Evolutionary conservation across 1,140 invertebrate species (phyloP).

Genomic region (Rhyzopertha dominica): DNA sequence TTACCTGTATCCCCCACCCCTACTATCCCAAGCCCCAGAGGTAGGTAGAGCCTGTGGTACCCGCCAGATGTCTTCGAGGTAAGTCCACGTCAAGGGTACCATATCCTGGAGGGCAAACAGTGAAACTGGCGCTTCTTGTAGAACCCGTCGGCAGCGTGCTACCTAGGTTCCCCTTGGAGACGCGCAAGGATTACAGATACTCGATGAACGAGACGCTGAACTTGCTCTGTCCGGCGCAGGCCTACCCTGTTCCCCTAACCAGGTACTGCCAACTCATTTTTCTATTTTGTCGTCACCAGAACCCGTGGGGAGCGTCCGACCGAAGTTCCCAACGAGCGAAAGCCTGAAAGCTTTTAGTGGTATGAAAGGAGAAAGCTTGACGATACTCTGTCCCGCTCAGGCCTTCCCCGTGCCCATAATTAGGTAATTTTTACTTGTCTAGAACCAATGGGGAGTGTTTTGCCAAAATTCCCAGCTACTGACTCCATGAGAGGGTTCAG

Average conservation of each 20-base stretch:
- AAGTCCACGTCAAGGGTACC: conserved; percentile 15
- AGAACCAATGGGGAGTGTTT: conserved; percentile 54
- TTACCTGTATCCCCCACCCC: too few relatives aligned
- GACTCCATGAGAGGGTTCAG: conserved; percentile 39
- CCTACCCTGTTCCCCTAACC: conserved; percentile 56
- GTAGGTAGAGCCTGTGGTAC: too few relatives aligned
- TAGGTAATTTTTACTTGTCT: conserved; percentile 20
- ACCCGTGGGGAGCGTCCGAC: conserved; percentile 50
- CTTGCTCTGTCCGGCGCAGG: conserved; percentile 55
- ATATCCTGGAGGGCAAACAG: conserved; percentile 13
- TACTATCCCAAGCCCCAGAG: too few relatives aligned
- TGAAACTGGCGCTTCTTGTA: conserved; percentile 38
- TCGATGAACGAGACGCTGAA: conserved; percentile 38
- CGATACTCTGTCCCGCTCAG: conserved; percentile 53
- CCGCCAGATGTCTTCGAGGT: too few relatives aligned
- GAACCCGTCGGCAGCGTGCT: conserved; percentile 50
- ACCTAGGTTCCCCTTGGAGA: conserved; percentile 56
- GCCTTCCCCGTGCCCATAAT: conserved; percentile 11
- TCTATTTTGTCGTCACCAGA: conserved; percentile 33
- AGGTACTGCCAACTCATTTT: conserved; percentile 47
- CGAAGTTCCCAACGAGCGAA: conserved; percentile 54
- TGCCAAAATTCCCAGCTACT: conserved; percentile 52
- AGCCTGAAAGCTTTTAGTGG: too few relatives aligned
- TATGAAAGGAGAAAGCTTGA: conserved; percentile 18
- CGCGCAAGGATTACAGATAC: conserved; percentile 40